These are phyloP conservation scores for Acanthacorydalis orientalis DNA, from an alignment of 2,888 invertebrate genomes.

Conservation along the genomic window DNA sequence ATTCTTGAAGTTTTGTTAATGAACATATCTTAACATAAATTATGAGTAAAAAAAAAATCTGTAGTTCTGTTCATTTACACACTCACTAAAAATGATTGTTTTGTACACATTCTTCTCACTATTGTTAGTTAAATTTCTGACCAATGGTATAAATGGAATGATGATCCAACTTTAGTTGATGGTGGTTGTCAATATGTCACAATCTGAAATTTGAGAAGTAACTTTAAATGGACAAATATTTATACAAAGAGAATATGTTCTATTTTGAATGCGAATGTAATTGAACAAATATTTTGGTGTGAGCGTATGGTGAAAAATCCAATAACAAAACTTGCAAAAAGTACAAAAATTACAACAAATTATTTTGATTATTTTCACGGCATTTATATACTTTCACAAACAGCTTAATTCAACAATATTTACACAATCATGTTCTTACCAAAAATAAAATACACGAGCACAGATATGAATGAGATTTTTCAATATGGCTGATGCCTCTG, in stretches of 20 bases:
- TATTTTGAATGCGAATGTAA: too few species aligned
- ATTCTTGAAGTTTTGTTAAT: background rate
- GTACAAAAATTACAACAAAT: too few species aligned
- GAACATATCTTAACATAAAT: constrained; percentile 2
- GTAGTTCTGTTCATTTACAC: constrained; percentile 3
- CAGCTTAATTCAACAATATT: background rate
- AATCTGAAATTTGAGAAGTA: too few species aligned
- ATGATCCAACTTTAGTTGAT: background rate
- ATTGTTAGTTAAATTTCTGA: background rate
- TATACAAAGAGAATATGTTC: too few species aligned
- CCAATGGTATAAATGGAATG: background rate
- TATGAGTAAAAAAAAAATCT: constrained; percentile 1
- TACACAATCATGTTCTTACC: constrained; percentile 6
- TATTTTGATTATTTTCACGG: too few species aligned
- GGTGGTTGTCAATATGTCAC: too few species aligned
- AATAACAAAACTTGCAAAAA: background rate
- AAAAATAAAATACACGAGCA: constrained; percentile 4
- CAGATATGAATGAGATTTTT: constrained; percentile 14
- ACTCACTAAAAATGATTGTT: constrained; percentile 1
- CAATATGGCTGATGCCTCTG: constrained; percentile 81
- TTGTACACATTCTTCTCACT: background rate
- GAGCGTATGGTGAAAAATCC: too few species aligned
- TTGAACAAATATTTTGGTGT: background rate
- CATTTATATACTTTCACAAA: too few species aligned
- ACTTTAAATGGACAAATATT: too few species aligned